Evolutionary conservation across 2,888 invertebrate species (phyloP), one percentile per base, ranked within the genome.

Genomic region (Tholera decimalis): DNA sequence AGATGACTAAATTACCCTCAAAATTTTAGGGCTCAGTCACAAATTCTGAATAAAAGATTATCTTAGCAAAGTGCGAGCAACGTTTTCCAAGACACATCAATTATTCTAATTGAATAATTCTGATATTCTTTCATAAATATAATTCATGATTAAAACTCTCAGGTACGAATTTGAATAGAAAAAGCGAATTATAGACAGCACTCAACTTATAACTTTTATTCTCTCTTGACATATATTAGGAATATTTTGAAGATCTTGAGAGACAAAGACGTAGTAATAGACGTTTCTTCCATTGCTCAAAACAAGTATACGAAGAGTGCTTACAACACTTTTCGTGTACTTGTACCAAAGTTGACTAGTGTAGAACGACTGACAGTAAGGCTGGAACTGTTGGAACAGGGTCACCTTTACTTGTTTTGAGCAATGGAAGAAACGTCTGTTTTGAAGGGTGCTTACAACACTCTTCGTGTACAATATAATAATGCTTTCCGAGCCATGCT

Each of bases 81-180:
- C 7, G 30, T 28, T 43, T 20, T 37, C 39, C 8, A 28, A 30
- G 4, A 5, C 5, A 41, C 30, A 28, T 53, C 44, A 49, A 46
- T 50, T 66, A 44, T 60, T 24, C n/a, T 66, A 57, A 67, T 72
- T 53, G 11, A 67, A 57, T 61, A 30, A 57, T 61, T 44, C 5
- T 33, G 13, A 43, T 46, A 28, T 24, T 54, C 58, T 7, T 51
- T 53, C 24, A 24, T 30, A 61, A 44, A 60, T 37, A 22, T 56
- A 72, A 47, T 67, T 50, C 35, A 46, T 30, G 56, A 67, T 54
- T 50, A 50, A 57, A 60, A 43, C 57, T 39, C 53, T 54, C 24
- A 53, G 57, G 39, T 49, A 57, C 28, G 15, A 54, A 60, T 47
- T 67, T 54, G 9, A 41, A 43, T 49, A 33, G 57, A 61, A 57